These are phyloP conservation scores for Xenops minutus DNA, from an alignment of 2,797 vertebrate species.

Conservation along the genomic window DNA sequence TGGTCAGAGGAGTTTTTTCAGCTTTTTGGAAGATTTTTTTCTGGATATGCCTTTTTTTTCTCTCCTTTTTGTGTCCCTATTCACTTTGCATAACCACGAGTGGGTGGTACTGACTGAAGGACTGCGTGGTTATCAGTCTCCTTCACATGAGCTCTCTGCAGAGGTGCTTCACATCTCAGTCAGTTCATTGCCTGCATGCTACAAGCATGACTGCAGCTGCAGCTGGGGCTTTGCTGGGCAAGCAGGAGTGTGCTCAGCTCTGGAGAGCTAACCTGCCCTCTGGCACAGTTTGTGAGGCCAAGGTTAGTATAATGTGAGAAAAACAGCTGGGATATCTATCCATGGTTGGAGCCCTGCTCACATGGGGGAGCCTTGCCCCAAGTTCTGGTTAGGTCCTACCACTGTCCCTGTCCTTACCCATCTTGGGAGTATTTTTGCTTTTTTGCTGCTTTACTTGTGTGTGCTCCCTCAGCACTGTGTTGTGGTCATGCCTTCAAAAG, in stretches of 20 bases:
- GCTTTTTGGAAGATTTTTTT: background rate
- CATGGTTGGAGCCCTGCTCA: fast-evolving
- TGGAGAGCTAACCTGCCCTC: background rate
- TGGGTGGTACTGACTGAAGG: background rate
- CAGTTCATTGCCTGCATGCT: background rate
- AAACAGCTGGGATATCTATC: background rate
- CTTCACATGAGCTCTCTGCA: background rate
- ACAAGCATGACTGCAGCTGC: background rate
- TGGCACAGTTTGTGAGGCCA: background rate
- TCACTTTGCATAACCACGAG: background rate
- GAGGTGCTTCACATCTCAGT: background rate
- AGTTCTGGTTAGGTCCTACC: background rate
- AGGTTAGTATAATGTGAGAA: background rate
- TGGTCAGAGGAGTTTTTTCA: background rate
- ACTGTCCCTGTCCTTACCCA: background rate
- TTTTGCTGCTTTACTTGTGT: background rate
- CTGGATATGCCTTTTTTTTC: background rate
- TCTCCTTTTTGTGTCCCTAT: background rate
- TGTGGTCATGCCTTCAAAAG: background rate
- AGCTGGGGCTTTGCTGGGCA: background rate
- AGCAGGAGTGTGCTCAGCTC: background rate
- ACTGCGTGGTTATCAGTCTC: no score
- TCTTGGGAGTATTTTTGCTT: background rate
- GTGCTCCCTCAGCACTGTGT: background rate
- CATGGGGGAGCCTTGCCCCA: background rate